Conservation (phyloP, 2,797 vertebrate species). For the Rhinoraja longicauda region DNA sequence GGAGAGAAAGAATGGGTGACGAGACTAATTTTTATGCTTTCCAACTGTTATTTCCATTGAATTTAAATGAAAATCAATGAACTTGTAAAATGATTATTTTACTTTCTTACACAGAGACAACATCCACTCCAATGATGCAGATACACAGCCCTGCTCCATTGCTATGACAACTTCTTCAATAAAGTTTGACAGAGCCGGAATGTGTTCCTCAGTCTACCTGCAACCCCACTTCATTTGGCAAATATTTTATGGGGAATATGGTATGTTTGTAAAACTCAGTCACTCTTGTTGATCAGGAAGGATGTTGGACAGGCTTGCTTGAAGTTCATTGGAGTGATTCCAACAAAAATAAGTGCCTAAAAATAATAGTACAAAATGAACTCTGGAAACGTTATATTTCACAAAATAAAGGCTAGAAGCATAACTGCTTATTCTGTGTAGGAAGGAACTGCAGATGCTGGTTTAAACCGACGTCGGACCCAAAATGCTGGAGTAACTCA, state of each 20-base stretch:
- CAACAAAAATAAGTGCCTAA: constrained; percentile 24
- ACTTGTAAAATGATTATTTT: background rate
- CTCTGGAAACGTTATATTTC: background rate
- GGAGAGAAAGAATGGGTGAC: background rate
- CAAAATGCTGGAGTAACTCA: no score
- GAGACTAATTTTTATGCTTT: no score
- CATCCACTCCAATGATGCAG: background rate
- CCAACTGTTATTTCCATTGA: background rate
- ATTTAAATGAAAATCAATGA: background rate
- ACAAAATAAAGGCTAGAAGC: background rate
- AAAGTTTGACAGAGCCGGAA: background rate
- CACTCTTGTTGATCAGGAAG: constrained; percentile 20
- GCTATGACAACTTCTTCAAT: background rate
- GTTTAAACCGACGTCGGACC: no score
- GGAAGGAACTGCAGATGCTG: no score
- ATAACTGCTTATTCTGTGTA: background rate
- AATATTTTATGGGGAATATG: background rate
- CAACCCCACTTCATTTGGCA: background rate
- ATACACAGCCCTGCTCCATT: background rate
- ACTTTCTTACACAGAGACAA: background rate
- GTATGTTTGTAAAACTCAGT: constrained; percentile 10
- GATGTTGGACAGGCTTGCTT: constrained; percentile 18
- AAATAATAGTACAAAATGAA: background rate
- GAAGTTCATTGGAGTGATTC: background rate
- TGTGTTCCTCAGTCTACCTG: constrained; percentile 15